Evolutionary conservation across 2,797 vertebrate genomes (phyloP), one percentile per base, ranked within the genome.

Genomic region (Melanotaenia trifasciata): DNA sequence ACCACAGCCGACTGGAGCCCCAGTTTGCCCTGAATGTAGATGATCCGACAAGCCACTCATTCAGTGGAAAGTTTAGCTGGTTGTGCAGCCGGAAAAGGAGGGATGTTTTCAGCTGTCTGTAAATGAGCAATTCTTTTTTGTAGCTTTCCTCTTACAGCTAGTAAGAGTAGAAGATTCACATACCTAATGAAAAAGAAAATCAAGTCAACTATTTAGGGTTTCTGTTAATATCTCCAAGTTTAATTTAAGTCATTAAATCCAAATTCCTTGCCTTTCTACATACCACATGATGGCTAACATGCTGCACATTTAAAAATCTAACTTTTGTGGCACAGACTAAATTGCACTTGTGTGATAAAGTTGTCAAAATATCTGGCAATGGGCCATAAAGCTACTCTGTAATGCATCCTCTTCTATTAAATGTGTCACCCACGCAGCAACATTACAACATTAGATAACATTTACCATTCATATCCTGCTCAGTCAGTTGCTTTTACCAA

Each of bases 11-110:
- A 96, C 93, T 85, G 95, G 96, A 89, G 85, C 68, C 86, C 96
- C 95, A 56, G 96, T 95, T 53, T 96, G 96, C 4, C 95, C 94
- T 90, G 96, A 96, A 91, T 95, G 95, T 72, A 97, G 94, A 86
- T 96, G 96, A 90, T 95, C 95, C 30, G 96, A 96, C 85, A 96
- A 95, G 79, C 96, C 95, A 68, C 96, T 98, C 93, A 98, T 96
- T 90, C 89, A 91, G 88, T 70, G 81, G 54, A 74, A 20, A 9
- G 26, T 95, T 92, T 94, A 94, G 94, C 94, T 93, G 94, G 95
- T 94, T 30, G 91, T 94, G 94, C 67, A 92, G 92, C 76, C 95
- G 90, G 88, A 93, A 94, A 95, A 1, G 89, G 91, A 78, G 84
- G 33, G 30, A 54, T 61, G 38, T 43, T 80, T 76, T 74, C 54